phyloP scores from a whole-genome alignment of 2,888 invertebrate species.

The Acanthacorydalis orientalis region DNA sequence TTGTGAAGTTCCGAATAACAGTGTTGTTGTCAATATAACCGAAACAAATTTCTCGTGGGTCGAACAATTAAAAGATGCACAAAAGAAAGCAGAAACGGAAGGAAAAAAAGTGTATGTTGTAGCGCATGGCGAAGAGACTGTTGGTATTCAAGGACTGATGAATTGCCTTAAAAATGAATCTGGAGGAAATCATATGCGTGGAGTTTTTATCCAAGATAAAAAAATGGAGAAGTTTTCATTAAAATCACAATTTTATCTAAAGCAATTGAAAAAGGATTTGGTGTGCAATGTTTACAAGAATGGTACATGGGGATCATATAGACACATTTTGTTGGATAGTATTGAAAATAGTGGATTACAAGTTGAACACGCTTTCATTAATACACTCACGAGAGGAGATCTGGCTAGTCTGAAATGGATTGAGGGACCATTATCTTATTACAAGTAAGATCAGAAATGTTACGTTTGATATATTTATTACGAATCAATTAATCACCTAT shows the following conservation, averaged over 20 bases:
- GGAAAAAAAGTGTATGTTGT: slow-evolving; percentile 48
- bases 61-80: slow-evolving; percentile 54
- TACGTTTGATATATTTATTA: too few species aligned
- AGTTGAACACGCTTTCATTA: slow-evolving; percentile 89
- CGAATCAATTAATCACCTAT: too few species aligned
- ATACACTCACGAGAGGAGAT: slow-evolving; percentile 84
- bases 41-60: slow-evolving; percentile 68
- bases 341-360: slow-evolving; percentile 26
- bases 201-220: slow-evolving; percentile 50
- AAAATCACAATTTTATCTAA: slow-evolving; percentile 36
- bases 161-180: slow-evolving; percentile 81
- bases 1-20: slow-evolving; percentile 20
- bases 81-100: slow-evolving; percentile 45
- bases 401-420: slow-evolving; percentile 86
- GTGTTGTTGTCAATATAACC: slow-evolving; percentile 43
- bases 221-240: slow-evolving; percentile 41
- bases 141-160: slow-evolving; percentile 75
- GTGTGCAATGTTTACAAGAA: slow-evolving; percentile 70
- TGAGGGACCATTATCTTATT: slow-evolving; percentile 61
- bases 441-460: slow-evolving; percentile 25
- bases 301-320: slow-evolving; percentile 73
- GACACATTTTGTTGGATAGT: slow-evolving; percentile 56
- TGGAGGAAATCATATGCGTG: slow-evolving; percentile 62
- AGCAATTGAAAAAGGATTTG: slow-evolving; percentile 57
- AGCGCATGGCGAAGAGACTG: slow-evolving; percentile 45